These are phyloP conservation scores for Temnothorax unifasciatus DNA, from an alignment of 2,888 invertebrate genomes.

Conservation along the genomic window DNA sequence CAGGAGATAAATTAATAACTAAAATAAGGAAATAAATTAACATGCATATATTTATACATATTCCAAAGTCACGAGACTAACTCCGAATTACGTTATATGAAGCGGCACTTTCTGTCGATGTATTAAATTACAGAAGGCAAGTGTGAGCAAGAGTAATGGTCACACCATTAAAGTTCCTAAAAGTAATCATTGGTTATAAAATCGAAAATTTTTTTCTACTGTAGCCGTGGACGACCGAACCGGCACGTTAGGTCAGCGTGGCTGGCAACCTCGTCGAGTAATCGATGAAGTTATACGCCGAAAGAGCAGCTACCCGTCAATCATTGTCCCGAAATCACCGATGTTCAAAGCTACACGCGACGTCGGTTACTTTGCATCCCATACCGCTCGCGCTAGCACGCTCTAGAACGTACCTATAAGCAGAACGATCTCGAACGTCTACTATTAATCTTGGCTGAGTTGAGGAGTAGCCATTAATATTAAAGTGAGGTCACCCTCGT, in stretches of 20 bases:
- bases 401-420: slow-evolving; percentile 61
- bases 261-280: slow-evolving; percentile 43
- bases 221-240: background rate
- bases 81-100: background rate
- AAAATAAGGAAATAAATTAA: background rate
- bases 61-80: background rate
- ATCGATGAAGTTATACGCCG: slow-evolving; percentile 72
- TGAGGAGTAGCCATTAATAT: slow-evolving; percentile 81
- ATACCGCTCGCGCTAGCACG: slow-evolving; percentile 62
- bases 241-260: slow-evolving; percentile 26
- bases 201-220: slow-evolving; percentile 17
- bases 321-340: slow-evolving; percentile 61
- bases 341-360: slow-evolving; percentile 51
- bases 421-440: slow-evolving; percentile 68
- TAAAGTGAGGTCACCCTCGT: slow-evolving; percentile 76
- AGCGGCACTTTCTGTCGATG: slow-evolving; percentile 27
- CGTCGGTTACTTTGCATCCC: slow-evolving; percentile 72
- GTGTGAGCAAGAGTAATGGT: slow-evolving; percentile 24
- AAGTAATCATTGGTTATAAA: slow-evolving; percentile 32
- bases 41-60: background rate
- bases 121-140: slow-evolving; percentile 37
- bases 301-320: slow-evolving; percentile 60
- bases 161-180: background rate
- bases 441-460: slow-evolving; percentile 82
- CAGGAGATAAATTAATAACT: slow-evolving; percentile 8